Evolutionary conservation across 2,113 vertebrate species (phyloP).

Genomic region (Axis porcinus): DNA sequence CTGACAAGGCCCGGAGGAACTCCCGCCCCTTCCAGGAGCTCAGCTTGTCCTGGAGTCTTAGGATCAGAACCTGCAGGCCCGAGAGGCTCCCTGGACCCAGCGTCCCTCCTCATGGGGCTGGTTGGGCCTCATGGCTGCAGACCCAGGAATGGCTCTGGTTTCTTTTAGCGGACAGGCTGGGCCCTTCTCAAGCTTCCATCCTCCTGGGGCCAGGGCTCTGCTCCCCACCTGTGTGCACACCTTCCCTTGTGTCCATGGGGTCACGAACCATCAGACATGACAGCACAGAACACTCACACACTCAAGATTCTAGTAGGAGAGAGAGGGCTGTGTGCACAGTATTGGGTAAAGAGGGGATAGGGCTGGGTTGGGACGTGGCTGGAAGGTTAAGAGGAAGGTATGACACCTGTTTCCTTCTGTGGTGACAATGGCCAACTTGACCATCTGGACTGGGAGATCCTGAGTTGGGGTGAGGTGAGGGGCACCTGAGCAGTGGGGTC

Average conservation of each 20-base stretch:
- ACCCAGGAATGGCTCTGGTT: neutral
- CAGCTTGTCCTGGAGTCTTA: neutral
- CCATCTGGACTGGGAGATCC: neutral
- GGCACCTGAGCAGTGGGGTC: neutral
- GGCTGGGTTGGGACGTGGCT: neutral
- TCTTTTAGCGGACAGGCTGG: neutral
- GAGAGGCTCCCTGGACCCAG: neutral
- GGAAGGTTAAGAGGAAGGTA: neutral
- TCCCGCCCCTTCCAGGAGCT: neutral
- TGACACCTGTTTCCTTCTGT: neutral
- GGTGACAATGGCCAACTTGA: neutral
- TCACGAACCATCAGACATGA: neutral
- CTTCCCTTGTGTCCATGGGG: neutral
- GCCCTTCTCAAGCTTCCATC: neutral
- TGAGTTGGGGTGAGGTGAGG: neutral
- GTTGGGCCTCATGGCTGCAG: neutral
- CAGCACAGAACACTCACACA: neutral
- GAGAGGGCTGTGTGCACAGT: neutral
- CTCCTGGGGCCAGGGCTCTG: neutral
- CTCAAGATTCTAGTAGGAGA: neutral
- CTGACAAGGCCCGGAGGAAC: neutral
- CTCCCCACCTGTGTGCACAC: accelerated
- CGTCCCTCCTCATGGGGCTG: neutral
- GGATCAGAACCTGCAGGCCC: neutral
- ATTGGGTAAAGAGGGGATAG: accelerated